phyloP scores from a whole-genome alignment of 1,140 invertebrate genomes.

The Aricia agestis region DNA sequence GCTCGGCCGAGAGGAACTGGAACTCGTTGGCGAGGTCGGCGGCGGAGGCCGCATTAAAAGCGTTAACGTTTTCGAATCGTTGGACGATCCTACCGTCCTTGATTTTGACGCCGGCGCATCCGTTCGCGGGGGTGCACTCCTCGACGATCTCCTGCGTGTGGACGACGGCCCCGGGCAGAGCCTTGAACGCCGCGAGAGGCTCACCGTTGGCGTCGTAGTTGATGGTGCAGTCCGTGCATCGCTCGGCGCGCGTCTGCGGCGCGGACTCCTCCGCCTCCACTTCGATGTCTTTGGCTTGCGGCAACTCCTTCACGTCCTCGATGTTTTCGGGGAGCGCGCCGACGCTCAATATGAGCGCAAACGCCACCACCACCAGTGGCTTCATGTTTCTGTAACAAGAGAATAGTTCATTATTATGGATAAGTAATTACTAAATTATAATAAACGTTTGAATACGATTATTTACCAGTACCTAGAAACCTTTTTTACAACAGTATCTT shows the following conservation, averaged over 20 bases:
- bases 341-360: conserved; percentile 47
- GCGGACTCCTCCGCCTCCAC: conserved; percentile 51
- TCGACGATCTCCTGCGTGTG: conserved; percentile 66
- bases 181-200: conserved; percentile 44
- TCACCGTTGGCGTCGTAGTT: conserved; percentile 34
- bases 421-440: background rate
- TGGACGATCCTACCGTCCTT: conserved; percentile 67
- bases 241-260: conserved; percentile 45
- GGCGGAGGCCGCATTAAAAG: conserved; percentile 52
- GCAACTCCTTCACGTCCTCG: conserved; percentile 52
- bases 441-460: too few species aligned
- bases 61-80: conserved; percentile 59
- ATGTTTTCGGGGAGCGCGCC: conserved; percentile 56
- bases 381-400: conserved; percentile 70
- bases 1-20: conserved; percentile 47
- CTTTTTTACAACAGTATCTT: too few species aligned
- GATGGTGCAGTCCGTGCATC: conserved; percentile 49
- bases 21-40: conserved; percentile 59
- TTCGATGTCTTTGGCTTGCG: conserved; percentile 45
- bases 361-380: conserved; percentile 66
- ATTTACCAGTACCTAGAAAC: too few species aligned
- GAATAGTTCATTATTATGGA: background rate
- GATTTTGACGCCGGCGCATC: conserved; percentile 67
- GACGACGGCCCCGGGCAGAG: conserved; percentile 52
- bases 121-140: conserved; percentile 63